These are phyloP conservation scores for Atherinomorus stipes DNA, from an alignment of 2,113 vertebrate species.

Conservation along the genomic window DNA sequence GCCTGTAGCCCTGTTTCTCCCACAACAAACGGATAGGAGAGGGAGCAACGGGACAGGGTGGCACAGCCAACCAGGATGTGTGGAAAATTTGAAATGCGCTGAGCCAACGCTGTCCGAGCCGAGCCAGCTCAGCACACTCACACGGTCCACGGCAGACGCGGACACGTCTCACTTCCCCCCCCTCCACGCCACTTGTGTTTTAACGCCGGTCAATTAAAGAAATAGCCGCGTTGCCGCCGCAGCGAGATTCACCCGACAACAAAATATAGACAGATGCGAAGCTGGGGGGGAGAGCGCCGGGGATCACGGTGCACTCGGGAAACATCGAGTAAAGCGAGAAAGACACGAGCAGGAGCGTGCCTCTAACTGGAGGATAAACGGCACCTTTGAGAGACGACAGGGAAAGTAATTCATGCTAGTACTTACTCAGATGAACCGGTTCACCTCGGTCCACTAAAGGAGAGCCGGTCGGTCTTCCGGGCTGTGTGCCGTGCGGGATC, in stretches of 20 bases:
- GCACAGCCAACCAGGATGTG: constrained; percentile 66
- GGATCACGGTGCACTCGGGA: constrained; percentile 66
- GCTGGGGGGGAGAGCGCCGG: constrained; percentile 60
- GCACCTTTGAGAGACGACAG: constrained; percentile 24
- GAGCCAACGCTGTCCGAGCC: constrained; percentile 38
- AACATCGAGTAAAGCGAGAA: constrained; percentile 63
- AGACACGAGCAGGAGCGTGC: constrained; percentile 19
- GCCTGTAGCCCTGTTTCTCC: constrained; percentile 36
- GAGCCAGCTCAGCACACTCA: constrained; percentile 12
- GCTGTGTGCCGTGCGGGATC: constrained; percentile 74
- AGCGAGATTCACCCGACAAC: constrained; percentile 1
- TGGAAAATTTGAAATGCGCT: constrained; percentile 63
- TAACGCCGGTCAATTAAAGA: neutral
- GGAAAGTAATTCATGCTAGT: constrained; percentile 12
- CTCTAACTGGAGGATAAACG: neutral
- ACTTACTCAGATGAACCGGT: constrained; percentile 82
- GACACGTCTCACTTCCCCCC: neutral
- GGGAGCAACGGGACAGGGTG: constrained; percentile 42
- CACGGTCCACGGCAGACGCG: neutral
- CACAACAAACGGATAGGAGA: constrained; percentile 23
- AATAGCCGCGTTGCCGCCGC: neutral
- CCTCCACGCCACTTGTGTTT: neutral
- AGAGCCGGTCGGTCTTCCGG: constrained; percentile 65
- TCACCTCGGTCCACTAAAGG: constrained; percentile 77
- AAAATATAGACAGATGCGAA: constrained; percentile 32